Evolutionary conservation across 2,888 invertebrate species (phyloP), one percentile per base, ranked within the genome.

Genomic region (Oscheius onirici): DNA sequence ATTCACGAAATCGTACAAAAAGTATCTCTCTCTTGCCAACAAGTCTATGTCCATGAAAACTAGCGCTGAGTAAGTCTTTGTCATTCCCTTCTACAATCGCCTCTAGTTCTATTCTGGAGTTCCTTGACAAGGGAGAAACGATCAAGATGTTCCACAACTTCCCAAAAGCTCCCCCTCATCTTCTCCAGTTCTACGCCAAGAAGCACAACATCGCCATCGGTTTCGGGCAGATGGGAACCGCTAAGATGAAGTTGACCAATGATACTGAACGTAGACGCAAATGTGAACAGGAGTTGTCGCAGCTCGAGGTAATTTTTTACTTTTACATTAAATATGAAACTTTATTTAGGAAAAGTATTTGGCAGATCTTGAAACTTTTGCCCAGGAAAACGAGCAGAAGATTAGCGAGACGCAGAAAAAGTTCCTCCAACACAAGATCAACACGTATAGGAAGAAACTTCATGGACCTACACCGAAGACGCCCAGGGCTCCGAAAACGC

Each of bases 1-100:
- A 20, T 66, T 66, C 51, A 40, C 40, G 11, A 54, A 66, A n/a
- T 66, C 66, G 3, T 66, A 52, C 54, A 66, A 54, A 28, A 66
- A 66, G n/a, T 66, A 66, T 24, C 40, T 52, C 2, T 15, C 22
- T 6, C 41, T 66, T 8, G 52, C 66, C 15, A 15, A 26, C 5
- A 66, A 66, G 20, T 11, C 17, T 6, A 51, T 66, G 54, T 26
- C 52, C 2, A 15, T 54, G 52, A 54, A 54, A 41, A 41, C 52
- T 20, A 41, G 41, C n/a, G 34, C 41, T 8, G 54, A 40, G 66
- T 66, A 11, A 54, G 66, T 20, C 17, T 6, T 1, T 13, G 6
- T 34, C n/a, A 20, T 17, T 52, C n/a, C 6, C 2, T 20, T 20
- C 28, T 6, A 3, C 41, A 34, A 40, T 66, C 20, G 11, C 26